These are phyloP conservation scores for Platysternon megacephalum DNA, from an alignment of 2,113 vertebrate genomes.

Conservation along the genomic window DNA sequence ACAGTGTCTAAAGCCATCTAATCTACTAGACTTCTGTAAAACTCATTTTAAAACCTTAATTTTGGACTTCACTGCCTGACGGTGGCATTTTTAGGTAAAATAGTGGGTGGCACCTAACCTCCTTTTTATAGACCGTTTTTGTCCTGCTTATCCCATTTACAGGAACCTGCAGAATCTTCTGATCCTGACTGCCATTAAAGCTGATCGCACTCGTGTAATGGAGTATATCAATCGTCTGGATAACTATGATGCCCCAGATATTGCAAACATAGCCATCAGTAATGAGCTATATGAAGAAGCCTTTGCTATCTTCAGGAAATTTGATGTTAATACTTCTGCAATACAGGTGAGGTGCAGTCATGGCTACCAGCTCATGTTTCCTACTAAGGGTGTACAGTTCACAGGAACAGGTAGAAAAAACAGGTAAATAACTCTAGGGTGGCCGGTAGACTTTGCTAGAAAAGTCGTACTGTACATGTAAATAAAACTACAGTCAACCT, in stretches of 20 bases:
- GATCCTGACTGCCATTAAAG: slow-evolving; percentile 94
- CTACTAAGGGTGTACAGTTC: background rate
- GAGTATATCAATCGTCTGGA: slow-evolving; percentile 92
- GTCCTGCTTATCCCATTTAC: slow-evolving; percentile 18
- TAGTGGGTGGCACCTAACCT: background rate
- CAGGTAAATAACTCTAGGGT: background rate
- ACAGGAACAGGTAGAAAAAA: background rate
- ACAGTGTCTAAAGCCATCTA: too few relatives aligned
- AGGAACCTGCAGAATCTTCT: slow-evolving; percentile 96
- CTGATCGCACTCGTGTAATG: slow-evolving; percentile 91
- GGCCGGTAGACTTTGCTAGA: background rate
- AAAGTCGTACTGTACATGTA: background rate
- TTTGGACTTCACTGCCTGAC: background rate
- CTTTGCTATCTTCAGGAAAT: slow-evolving; percentile 93
- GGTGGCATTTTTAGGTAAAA: background rate
- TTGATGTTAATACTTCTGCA: slow-evolving; percentile 92
- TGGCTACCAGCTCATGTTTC: background rate
- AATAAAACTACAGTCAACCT: background rate
- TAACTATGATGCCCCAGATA: slow-evolving; percentile 93
- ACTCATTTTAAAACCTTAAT: background rate
- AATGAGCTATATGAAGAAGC: slow-evolving; percentile 94
- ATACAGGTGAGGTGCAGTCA: slow-evolving; percentile 82
- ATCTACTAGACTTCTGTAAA: too few relatives aligned
- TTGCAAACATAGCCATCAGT: slow-evolving; percentile 92
- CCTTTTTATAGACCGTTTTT: background rate